These are phyloP conservation scores for Pogonomyrmex californicus DNA, from an alignment of 1,140 invertebrate genomes.

Conservation along the genomic window DNA sequence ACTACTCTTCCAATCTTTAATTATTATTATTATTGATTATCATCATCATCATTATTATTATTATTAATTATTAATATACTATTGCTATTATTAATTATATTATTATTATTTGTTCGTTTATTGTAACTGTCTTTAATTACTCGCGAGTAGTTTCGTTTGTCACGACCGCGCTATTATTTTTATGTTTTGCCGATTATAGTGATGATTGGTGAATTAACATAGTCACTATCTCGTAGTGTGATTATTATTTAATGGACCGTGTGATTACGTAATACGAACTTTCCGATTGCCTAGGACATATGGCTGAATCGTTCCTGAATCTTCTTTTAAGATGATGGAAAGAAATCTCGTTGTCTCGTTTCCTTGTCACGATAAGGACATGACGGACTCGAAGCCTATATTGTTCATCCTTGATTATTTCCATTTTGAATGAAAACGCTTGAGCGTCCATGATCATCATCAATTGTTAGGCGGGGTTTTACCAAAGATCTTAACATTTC, in stretches of 20 bases:
- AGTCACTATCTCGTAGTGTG: slow-evolving; percentile 48
- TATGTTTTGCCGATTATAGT: slow-evolving; percentile 47
- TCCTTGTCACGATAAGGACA: not conserved
- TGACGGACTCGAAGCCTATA: not conserved
- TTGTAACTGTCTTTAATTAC: slow-evolving; percentile 65
- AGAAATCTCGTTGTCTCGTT: not conserved
- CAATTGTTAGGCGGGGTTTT: slow-evolving; percentile 35
- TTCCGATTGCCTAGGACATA: slow-evolving; percentile 36
- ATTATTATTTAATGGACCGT: slow-evolving; percentile 65
- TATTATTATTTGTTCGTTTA: slow-evolving; percentile 53
- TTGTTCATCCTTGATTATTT: slow-evolving; percentile 25
- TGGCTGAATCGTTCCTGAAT: not conserved
- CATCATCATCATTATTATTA: slow-evolving; percentile 34
- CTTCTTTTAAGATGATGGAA: not conserved
- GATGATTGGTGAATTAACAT: slow-evolving; percentile 52
- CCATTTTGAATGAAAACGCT: slow-evolving; percentile 62
- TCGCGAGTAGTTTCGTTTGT: slow-evolving; percentile 54
- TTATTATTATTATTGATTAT: slow-evolving; percentile 42
- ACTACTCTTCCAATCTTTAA: slow-evolving; percentile 70
- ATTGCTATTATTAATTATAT: slow-evolving; percentile 64
- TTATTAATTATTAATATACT: slow-evolving; percentile 64
- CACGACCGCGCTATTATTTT: slow-evolving; percentile 60
- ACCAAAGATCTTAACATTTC: slow-evolving; percentile 58
- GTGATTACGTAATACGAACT: slow-evolving; percentile 62
- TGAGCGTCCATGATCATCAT: slow-evolving; percentile 34